These are phyloP conservation scores for Drosophila prolongata DNA, from an alignment of 2,888 invertebrate genomes.

Conservation along the genomic window DNA sequence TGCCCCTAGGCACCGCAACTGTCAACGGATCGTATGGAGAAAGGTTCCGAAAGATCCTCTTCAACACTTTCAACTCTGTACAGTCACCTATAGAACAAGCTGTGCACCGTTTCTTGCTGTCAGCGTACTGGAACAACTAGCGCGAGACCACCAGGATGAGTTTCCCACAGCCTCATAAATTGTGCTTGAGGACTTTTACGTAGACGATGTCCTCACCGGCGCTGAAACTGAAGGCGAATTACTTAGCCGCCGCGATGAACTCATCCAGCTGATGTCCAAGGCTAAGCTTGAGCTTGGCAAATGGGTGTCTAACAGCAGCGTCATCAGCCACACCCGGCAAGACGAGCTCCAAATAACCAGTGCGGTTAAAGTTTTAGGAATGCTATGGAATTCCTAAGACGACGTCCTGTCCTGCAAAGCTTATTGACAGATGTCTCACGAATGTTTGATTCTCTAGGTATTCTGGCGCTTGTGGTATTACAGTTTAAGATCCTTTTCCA, in stretches of 20 bases:
- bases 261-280: neutral
- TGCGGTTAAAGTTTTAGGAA: too few species aligned
- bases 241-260: neutral
- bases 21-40: too few species aligned
- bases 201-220: neutral
- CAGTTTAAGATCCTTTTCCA: neutral
- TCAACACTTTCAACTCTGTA: too few species aligned
- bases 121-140: neutral
- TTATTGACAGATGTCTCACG: too few species aligned
- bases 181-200: neutral
- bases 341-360: neutral
- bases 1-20: too few species aligned
- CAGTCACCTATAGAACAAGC: neutral
- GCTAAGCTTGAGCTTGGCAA: conserved; percentile 1
- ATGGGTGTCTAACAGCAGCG: neutral
- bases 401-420: too few species aligned
- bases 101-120: neutral
- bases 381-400: too few species aligned
- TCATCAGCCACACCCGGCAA: neutral
- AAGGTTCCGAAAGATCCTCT: too few species aligned
- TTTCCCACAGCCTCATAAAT: neutral
- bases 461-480: too few species aligned
- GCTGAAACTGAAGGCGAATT: neutral
- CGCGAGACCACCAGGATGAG: neutral
- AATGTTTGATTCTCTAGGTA: too few species aligned